Evolutionary conservation across 1,140 invertebrate species (phyloP), one percentile per base, ranked within the genome.

Genomic region (Galleria mellonella): DNA sequence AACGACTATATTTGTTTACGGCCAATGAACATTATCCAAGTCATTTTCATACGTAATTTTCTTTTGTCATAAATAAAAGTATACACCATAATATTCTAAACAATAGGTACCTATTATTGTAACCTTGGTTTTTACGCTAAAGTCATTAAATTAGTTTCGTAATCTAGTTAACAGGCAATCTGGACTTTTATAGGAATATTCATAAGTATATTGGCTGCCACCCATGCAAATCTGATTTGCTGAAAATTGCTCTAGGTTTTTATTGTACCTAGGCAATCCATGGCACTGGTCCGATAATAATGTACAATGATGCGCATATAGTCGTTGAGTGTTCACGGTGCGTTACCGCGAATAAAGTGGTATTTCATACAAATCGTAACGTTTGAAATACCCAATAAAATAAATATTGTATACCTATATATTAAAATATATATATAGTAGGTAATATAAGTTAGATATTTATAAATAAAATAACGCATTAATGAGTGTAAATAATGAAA

Each of bases 281-380:
- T 7, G 36, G 47, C 47, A 29, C 41, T 4, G 14, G n/a, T 15
- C 35, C 9, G 62, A 64, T 61, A 57, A 48, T 53, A 68, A 58
- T n/a, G n/a, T n/a, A n/a, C n/a, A 61, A 59, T 62, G 58, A 55
- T 55, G 50, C 49, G 35, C 47, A 51, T 45, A 51, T 43, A 39
- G 47, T 61, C 58, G 55, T 62, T 61, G 53, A 45, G 40, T 55
- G 56, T 62, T 73, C 62, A 69, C 58, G 67, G 62, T 49, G 49
- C 35, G 53, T 72, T 65, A 55, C 13, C 37, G 55, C 17, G 2
- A 23, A 2, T 23, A 2, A 23, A 23, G 17, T 23, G 17, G 2
- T 23, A 6, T 23, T 23, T 23, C 17, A 23, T 23, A 23, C 17
- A 2, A 23, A 23, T 23, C 17, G 2, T 23, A 23, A 3, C 2